Conservation (phyloP, 2,888 invertebrate species). For the Lamellibrachia satsuma region DNA sequence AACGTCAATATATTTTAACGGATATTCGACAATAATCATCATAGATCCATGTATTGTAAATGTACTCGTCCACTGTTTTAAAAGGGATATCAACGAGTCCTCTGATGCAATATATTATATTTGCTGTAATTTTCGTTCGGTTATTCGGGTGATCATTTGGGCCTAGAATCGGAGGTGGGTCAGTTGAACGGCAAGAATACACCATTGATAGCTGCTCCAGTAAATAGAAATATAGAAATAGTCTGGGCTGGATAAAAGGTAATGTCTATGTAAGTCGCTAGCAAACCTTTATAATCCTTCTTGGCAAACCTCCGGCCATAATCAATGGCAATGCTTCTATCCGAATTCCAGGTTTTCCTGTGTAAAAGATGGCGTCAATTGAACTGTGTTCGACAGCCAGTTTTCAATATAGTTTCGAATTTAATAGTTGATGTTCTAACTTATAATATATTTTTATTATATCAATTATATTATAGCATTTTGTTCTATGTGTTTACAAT, state of each 20-base stretch:
- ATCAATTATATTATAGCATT: neutral
- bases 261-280: neutral
- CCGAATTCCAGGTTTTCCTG: slow-evolving; percentile 14
- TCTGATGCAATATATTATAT: neutral
- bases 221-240: neutral
- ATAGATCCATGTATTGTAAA: neutral
- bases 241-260: neutral
- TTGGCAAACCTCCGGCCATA: slow-evolving; percentile 1
- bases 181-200: neutral
- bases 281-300: slow-evolving; percentile 17
- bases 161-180: neutral
- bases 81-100: neutral
- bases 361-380: slow-evolving; percentile 3
- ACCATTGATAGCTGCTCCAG: neutral
- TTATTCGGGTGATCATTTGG: neutral
- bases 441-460: neutral
- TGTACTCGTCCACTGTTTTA: neutral
- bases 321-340: neutral
- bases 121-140: neutral
- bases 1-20: too few relatives aligned
- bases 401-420: neutral
- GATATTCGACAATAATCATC: too few relatives aligned
- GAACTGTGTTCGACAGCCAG: neutral
- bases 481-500: neutral
- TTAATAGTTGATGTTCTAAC: neutral